A percentile compares a stretch with the other conserved stretches of the same genome.
Evolutionary conservation across 2,888 invertebrate species (phyloP).

Genomic region (Nineta flava): DNA sequence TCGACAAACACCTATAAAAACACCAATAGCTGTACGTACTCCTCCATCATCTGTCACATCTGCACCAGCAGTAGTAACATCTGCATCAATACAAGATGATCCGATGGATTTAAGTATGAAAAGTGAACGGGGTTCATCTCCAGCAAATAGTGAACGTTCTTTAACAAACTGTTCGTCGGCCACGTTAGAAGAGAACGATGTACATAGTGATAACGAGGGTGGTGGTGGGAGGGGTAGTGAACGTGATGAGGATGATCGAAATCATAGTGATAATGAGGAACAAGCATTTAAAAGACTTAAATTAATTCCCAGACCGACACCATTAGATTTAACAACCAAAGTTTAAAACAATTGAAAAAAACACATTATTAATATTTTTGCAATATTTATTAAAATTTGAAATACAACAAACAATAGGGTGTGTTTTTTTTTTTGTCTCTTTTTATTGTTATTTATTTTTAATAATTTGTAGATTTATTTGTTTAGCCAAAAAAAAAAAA

Average conservation of each 20-base stretch:
- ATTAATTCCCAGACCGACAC: conserved; percentile 30
- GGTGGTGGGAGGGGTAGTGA: conserved; percentile 34
- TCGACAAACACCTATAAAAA: too few species aligned
- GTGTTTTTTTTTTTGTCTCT: not conserved
- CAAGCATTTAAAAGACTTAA: conserved; percentile 38
- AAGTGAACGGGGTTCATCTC: conserved; percentile 29
- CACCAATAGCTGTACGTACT: too few species aligned
- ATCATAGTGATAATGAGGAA: conserved; percentile 16
- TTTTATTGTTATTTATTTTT: not conserved
- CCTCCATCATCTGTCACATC: conserved; percentile 11
- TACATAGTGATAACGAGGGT: conserved; percentile 26
- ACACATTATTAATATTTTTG: not conserved
- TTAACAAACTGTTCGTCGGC: conserved; percentile 20
- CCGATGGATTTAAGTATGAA: conserved; percentile 72
- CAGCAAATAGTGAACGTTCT: conserved; percentile 22
- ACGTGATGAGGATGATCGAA: conserved; percentile 30
- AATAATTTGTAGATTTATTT: not conserved
- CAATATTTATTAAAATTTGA: not conserved
- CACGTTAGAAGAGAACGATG: conserved; percentile 32
- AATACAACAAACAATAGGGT: not conserved
- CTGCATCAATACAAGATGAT: conserved; percentile 41
- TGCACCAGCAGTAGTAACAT: conserved; percentile 18
- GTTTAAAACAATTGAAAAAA: conserved; percentile 32
- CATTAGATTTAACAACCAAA: conserved; percentile 52
- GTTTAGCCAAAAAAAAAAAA: too few species aligned